Evolutionary conservation across 2,888 invertebrate species (phyloP).

Genomic region (Trachelus iudaicus): DNA sequence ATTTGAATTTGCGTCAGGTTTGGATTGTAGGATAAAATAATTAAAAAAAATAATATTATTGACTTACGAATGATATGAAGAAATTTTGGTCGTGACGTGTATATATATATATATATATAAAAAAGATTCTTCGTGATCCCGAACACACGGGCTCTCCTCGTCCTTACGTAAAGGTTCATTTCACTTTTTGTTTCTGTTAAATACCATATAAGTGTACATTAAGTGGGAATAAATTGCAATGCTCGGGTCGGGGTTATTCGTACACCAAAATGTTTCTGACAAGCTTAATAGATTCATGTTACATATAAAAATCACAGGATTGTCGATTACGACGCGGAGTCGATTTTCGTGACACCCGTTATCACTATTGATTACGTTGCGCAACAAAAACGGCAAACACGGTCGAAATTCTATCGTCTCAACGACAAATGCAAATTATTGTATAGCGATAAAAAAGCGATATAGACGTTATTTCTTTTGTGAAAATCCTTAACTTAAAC

Average conservation of each 20-base stretch:
- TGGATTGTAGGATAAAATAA: neutral
- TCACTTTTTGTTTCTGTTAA: neutral
- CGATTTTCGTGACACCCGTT: neutral
- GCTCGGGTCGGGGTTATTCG: conserved; percentile 16
- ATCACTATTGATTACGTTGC: neutral
- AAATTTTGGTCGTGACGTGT: neutral
- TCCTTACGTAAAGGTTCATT: neutral
- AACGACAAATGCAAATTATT: neutral
- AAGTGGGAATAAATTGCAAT: neutral
- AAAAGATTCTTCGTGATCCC: neutral
- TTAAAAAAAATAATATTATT: neutral
- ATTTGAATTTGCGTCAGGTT: neutral
- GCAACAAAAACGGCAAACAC: neutral
- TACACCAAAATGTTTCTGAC: conserved; percentile 18
- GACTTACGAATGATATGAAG: neutral
- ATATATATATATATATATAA: too few species aligned
- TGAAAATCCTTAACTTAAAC: neutral
- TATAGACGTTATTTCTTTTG: neutral
- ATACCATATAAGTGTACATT: neutral
- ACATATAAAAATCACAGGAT: neutral
- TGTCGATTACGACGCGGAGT: neutral
- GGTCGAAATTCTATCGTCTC: neutral
- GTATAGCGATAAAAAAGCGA: neutral
- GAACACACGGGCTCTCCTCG: neutral
- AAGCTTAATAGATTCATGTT: conserved; percentile 10